phyloP scores from a whole-genome alignment of 2,113 vertebrate genomes.

The Pycnonotus jocosus region DNA sequence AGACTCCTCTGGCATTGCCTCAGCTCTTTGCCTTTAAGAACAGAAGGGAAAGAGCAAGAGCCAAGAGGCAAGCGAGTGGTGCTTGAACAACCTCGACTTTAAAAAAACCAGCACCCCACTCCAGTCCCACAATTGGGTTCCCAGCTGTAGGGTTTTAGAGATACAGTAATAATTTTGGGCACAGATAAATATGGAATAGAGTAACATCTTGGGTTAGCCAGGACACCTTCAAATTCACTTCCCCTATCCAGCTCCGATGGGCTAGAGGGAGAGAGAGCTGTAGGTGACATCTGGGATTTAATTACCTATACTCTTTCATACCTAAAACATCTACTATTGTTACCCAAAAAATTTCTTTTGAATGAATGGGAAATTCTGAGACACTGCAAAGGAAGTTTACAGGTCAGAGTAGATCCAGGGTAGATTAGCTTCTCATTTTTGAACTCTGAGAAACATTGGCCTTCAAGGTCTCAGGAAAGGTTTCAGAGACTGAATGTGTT shows the following conservation, averaged over 20 bases:
- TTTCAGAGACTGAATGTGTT: neutral
- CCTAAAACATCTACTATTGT: neutral
- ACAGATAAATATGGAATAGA: neutral
- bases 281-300: neutral
- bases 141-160: neutral
- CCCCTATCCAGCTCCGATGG: neutral
- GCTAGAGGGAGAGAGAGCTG: neutral
- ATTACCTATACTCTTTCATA: neutral
- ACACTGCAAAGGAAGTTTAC: neutral
- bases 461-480: neutral
- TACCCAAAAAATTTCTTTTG: neutral
- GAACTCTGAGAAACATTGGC: neutral
- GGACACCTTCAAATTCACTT: neutral
- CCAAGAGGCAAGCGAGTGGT: neutral
- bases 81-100: accelerated
- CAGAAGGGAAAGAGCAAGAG: neutral
- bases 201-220: neutral
- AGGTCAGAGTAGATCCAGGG: neutral
- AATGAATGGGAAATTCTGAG: neutral
- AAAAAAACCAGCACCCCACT: neutral
- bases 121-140: neutral
- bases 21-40: neutral
- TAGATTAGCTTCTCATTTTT: neutral
- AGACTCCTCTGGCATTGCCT: neutral
- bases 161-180: neutral